These are phyloP conservation scores for Rhogogaster chlorosoma DNA, from an alignment of 2,888 invertebrate species.

Conservation along the genomic window DNA sequence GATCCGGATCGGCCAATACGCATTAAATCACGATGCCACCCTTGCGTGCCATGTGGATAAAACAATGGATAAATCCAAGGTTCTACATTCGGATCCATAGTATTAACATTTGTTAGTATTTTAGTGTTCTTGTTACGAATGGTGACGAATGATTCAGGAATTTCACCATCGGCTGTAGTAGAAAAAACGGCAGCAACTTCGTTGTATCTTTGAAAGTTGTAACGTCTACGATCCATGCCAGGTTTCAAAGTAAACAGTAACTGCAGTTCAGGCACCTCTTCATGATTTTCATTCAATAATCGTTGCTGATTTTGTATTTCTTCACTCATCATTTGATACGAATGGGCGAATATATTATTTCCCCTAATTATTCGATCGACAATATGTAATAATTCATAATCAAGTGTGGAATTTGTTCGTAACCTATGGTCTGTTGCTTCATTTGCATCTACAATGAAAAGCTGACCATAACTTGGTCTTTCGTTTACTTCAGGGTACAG, in stretches of 20 bases:
- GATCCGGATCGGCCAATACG: too few relatives aligned
- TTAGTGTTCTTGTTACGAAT: too few relatives aligned
- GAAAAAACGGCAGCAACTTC: conserved; percentile 60
- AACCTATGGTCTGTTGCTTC: conserved; percentile 56
- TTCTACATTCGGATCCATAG: too few relatives aligned
- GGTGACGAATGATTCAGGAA: conserved; percentile 57
- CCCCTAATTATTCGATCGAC: conserved; percentile 56
- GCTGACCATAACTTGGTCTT: conserved; percentile 57
- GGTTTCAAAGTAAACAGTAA: conserved; percentile 58
- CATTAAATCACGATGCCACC: too few relatives aligned
- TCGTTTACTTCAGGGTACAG: conserved; percentile 53
- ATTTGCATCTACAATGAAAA: conserved; percentile 57
- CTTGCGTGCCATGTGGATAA: too few relatives aligned
- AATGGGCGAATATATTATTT: too few relatives aligned
- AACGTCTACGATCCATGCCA: conserved; percentile 56
- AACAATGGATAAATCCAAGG: too few relatives aligned
- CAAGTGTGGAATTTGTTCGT: conserved; percentile 46
- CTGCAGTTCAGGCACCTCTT: conserved; percentile 54
- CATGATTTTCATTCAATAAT: too few relatives aligned
- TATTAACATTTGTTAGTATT: too few relatives aligned
- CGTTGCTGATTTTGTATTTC: too few relatives aligned
- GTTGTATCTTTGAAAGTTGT: conserved; percentile 58
- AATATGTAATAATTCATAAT: conserved; percentile 52
- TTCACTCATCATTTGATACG: too few relatives aligned
- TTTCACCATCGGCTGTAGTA: conserved; percentile 58